Evolutionary conservation across 2,888 invertebrate genomes (phyloP), one percentile per base, ranked within the genome.

Genomic region (Megaustenia siamemsis): DNA sequence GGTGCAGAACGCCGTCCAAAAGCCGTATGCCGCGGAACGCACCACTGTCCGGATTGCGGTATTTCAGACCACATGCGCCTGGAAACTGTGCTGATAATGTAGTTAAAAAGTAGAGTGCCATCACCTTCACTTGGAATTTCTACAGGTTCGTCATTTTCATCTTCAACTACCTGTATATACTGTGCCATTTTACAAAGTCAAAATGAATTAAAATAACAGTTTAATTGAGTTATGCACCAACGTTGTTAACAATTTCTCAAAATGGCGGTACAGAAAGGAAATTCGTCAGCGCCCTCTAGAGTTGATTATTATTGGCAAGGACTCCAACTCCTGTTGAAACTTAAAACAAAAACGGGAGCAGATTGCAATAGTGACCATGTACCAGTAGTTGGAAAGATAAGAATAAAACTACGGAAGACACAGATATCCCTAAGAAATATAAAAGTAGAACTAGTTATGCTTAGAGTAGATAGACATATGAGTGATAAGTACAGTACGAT

Each of bases 21-120:
- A 98, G 95, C 86, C 98, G 96, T 84, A 94, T 92, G 21, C 94
- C 94, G 56, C 93, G 87, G 86, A 92, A 91, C 71, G 90, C 90
- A 10, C 93, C 93, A 6, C 92, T 91, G 68, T 98, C 98, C 35
- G 97, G 97, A 94, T 98, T 98, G 87, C 98, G 96, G 95, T 98
- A 99, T 95, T 99, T 99, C 83, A 99, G 95, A 32, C 99, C 99
- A 94, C 98, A 98, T 56, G 98, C 97, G 87, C 98, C 98, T 77
- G 99, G 99, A 95, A 98, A 99, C 94, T 99, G 98, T 66, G 98
- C 99, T 88, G 98, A 96, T 82, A 99, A 95, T 3, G 99, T 99
- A 83, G 98, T 97, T 90, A 99, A 95, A n/a, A 87, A 98, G 95
- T 86, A 99, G 95, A 24, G 98, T 98, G 83, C 97, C 97, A 95